Evolutionary conservation across 2,797 vertebrate species (phyloP).

Genomic region (Acipenser transmontanus): DNA sequence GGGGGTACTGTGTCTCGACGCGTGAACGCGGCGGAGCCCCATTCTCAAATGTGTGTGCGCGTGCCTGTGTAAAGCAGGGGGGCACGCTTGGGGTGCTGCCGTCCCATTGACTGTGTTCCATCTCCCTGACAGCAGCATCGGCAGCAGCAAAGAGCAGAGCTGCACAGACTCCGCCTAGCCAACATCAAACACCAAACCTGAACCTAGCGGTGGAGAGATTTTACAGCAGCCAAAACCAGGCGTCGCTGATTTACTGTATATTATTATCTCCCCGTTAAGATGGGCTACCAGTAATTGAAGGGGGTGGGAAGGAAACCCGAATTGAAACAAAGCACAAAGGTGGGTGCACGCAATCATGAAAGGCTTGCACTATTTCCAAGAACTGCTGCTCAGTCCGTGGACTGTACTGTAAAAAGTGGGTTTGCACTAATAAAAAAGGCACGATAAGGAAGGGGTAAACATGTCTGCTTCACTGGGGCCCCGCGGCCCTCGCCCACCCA

Average conservation of each 20-base stretch:
- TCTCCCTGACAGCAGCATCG: constrained; percentile 68
- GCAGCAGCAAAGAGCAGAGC: constrained; percentile 15
- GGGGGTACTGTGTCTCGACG: too few relatives aligned
- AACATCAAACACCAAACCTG: constrained; percentile 32
- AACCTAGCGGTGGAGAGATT: neutral
- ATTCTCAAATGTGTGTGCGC: too few relatives aligned
- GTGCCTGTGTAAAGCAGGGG: constrained; percentile 36
- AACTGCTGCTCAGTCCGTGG: constrained; percentile 44
- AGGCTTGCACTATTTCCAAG: constrained; percentile 50
- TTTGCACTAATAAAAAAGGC: constrained; percentile 65
- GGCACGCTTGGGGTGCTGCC: constrained; percentile 68
- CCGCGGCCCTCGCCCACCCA: constrained; percentile 88
- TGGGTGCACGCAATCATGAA: constrained; percentile 71
- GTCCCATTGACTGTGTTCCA: constrained; percentile 72
- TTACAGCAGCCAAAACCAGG: constrained; percentile 32
- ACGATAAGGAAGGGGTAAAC: constrained; percentile 65
- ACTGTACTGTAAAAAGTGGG: constrained; percentile 66
- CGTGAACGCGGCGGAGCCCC: too few relatives aligned
- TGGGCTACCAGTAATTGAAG: constrained; percentile 65
- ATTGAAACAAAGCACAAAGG: constrained; percentile 66
- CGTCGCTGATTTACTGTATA: constrained; percentile 24
- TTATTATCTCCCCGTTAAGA: constrained; percentile 45
- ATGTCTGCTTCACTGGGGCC: constrained; percentile 92
- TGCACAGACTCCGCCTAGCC: constrained; percentile 47
- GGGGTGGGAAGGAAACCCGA: constrained; percentile 42